Conservation (phyloP, 2,113 vertebrate genomes). For the Xiphias gladius region DNA sequence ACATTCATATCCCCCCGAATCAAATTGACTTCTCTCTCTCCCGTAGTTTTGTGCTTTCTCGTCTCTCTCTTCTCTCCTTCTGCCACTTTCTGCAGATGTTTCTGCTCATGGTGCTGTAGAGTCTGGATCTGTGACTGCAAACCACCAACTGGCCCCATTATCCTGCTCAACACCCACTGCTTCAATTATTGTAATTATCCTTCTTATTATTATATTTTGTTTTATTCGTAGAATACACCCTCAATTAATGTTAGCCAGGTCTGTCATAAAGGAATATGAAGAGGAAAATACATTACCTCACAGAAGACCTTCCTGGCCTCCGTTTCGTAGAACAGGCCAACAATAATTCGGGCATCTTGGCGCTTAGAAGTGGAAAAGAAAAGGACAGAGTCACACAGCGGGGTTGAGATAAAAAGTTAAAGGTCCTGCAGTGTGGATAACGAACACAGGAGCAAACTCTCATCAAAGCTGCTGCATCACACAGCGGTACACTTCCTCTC, state of each 20-base stretch:
- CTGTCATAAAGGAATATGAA: not conserved
- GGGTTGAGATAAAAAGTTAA: not conserved
- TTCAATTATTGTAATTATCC: too few species aligned
- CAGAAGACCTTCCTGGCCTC: conserved; percentile 94
- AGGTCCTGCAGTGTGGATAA: not conserved
- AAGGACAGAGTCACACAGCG: conserved; percentile 17
- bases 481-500: conserved; percentile 35
- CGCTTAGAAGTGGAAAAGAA: conserved; percentile 77
- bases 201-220: too few species aligned
- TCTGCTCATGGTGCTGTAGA: too few species aligned
- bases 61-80: too few species aligned
- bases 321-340: conserved; percentile 93
- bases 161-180: too few species aligned
- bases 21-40: too few species aligned
- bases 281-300: conserved; percentile 81
- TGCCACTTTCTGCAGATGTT: too few species aligned
- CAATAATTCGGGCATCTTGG: conserved; percentile 93
- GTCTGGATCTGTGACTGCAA: too few species aligned
- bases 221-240: too few species aligned
- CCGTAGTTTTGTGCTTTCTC: too few species aligned
- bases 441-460: conserved; percentile 13
- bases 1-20: too few species aligned
- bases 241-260: not conserved
- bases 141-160: too few species aligned
- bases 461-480: not conserved